Percentiles rank a stretch among this genome's conserved stretches.
Conservation (phyloP, 2,888 invertebrate species). For the Aradus depressus region DNA sequence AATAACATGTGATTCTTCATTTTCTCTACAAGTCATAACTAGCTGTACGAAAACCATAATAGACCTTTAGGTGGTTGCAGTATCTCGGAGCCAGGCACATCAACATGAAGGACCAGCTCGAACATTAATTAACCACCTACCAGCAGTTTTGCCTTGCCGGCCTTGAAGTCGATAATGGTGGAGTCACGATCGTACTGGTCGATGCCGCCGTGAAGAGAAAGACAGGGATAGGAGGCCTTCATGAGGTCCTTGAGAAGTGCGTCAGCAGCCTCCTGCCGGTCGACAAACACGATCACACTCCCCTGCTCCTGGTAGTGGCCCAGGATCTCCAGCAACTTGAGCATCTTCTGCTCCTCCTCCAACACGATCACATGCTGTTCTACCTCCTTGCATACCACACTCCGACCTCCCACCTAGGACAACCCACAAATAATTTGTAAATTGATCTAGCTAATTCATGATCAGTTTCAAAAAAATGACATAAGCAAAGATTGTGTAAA, state of each 20-base stretch:
- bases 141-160: slow-evolving; percentile 79
- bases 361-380: slow-evolving; percentile 87
- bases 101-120: neutral
- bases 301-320: slow-evolving; percentile 87
- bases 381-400: slow-evolving; percentile 95
- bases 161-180: slow-evolving; percentile 94
- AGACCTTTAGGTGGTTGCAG: no score
- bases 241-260: slow-evolving; percentile 84
- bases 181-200: slow-evolving; percentile 99
- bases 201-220: slow-evolving; percentile 97
- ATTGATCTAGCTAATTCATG: neutral
- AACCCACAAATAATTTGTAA: neutral
- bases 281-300: slow-evolving; percentile 92
- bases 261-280: slow-evolving; percentile 96
- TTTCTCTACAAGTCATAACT: no score
- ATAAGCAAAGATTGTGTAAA: no score
- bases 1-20: no score
- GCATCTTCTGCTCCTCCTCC: slow-evolving; percentile 94
- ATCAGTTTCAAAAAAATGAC: no score
- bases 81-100: no score
- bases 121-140: slow-evolving; percentile 37
- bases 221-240: slow-evolving; percentile 91
- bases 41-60: no score
- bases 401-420: slow-evolving; percentile 72
- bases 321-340: slow-evolving; percentile 94